These are phyloP conservation scores for Aricia artaxerxes DNA, from an alignment of 2,888 invertebrate genomes.

Conservation along the genomic window DNA sequence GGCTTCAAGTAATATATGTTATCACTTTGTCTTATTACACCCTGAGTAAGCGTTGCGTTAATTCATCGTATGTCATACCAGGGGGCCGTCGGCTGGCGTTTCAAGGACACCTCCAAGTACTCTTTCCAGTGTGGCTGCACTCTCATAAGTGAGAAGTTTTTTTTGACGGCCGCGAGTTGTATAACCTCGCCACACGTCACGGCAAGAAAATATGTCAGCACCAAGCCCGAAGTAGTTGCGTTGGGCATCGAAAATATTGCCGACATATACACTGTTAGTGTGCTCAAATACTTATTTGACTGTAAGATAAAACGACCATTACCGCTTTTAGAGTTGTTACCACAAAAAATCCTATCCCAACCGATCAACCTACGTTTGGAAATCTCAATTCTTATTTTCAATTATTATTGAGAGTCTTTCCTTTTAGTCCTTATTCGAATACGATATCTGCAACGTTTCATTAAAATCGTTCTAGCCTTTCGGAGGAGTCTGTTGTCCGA, in stretches of 20 bases:
- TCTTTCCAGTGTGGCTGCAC: slow-evolving; percentile 82
- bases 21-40: no score
- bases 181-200: slow-evolving; percentile 42
- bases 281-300: no score
- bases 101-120: slow-evolving; percentile 48
- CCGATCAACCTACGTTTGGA: no score
- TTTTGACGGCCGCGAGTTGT: slow-evolving; percentile 87
- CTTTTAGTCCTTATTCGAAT: no score
- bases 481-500: no score
- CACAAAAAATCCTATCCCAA: no score
- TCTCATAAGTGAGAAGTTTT: slow-evolving; percentile 82
- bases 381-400: no score
- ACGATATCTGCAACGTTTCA: no score
- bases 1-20: no score
- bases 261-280: slow-evolving; percentile 28
- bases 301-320: slow-evolving; percentile 29
- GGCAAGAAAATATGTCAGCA: slow-evolving; percentile 44
- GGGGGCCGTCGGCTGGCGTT: slow-evolving; percentile 63
- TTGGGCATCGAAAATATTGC: slow-evolving; percentile 54
- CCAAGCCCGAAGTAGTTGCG: slow-evolving; percentile 56
- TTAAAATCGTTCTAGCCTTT: no score
- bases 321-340: no score
- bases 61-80: slow-evolving; percentile 35
- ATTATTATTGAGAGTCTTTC: no score
- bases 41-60: not conserved